Conservation (phyloP, 1,140 invertebrate genomes). For the Drosophila lini region DNA sequence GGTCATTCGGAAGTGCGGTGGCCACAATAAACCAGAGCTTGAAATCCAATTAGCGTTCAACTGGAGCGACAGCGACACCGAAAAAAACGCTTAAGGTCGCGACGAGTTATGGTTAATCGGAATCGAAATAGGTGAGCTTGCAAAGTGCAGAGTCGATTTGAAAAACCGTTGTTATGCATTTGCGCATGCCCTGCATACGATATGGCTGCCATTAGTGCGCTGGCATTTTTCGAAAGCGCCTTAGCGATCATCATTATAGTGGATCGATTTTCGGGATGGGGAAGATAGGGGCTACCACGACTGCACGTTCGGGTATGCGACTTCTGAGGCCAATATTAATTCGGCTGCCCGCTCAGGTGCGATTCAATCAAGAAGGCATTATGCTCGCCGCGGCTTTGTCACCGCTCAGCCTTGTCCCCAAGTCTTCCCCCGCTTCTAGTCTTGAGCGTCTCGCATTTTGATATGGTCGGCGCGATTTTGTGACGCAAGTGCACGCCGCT, state of each 20-base stretch:
- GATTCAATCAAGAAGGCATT: conserved; percentile 82
- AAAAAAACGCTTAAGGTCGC: conserved; percentile 59
- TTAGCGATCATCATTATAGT: conserved; percentile 38
- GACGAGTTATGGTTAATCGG: conserved; percentile 20
- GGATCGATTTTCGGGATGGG: conserved; percentile 39
- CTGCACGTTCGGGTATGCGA: conserved; percentile 70
- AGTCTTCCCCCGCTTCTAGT: conserved; percentile 59
- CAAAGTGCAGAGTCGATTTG: conserved; percentile 57
- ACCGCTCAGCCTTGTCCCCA: conserved; percentile 54
- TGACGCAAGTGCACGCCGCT: conserved; percentile 76
- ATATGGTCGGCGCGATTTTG: conserved; percentile 66
- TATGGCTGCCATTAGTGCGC: conserved; percentile 54
- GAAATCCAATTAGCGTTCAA: conserved; percentile 74
- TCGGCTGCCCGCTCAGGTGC: conserved; percentile 58
- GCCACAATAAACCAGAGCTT: conserved; percentile 41
- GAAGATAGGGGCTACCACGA: conserved; percentile 6
- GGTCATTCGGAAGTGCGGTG: conserved; percentile 63
- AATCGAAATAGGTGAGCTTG: conserved; percentile 61
- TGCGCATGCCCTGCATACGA: conserved; percentile 76
- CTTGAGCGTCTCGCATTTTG: conserved; percentile 66
- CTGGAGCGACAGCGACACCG: conserved; percentile 43
- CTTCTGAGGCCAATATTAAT: conserved; percentile 80
- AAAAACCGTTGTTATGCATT: conserved; percentile 82
- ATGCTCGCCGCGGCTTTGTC: conserved; percentile 66
- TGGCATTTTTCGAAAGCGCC: conserved; percentile 71